Percentiles rank a stretch among this genome's conserved stretches.
These are phyloP conservation scores for Plecotus auritus DNA, from an alignment of 2,113 vertebrate species.

Conservation along the genomic window DNA sequence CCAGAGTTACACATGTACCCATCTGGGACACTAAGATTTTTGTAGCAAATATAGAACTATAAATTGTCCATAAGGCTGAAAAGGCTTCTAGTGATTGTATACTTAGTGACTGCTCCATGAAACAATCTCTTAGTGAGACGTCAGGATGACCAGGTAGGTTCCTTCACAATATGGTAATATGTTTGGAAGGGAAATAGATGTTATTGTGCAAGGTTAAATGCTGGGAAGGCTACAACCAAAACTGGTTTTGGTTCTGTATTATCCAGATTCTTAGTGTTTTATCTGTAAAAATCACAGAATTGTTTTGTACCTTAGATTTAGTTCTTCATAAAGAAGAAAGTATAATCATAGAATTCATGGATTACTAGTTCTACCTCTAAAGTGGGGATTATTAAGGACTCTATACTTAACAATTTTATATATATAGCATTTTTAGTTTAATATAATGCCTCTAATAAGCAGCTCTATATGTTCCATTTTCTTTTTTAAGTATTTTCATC, in stretches of 20 bases:
- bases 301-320: neutral
- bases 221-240: neutral
- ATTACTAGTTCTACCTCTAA: neutral
- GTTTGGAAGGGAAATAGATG: too few relatives aligned
- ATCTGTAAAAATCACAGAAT: neutral
- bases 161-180: neutral
- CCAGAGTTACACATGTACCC: neutral
- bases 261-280: neutral
- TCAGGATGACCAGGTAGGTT: neutral
- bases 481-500: constrained; percentile 1
- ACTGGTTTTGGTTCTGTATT: neutral
- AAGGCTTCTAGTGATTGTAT: neutral
- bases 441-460: neutral
- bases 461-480: neutral
- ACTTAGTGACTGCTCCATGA: neutral
- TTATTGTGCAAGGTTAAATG: neutral
- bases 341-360: neutral
- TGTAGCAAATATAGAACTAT: neutral
- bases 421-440: neutral
- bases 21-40: neutral
- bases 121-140: neutral
- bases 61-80: neutral
- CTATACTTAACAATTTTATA: neutral
- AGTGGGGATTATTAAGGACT: neutral
- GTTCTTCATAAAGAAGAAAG: neutral